Evolutionary conservation across 2,113 vertebrate species (phyloP).

Genomic region (Tangachromis dhanisi): DNA sequence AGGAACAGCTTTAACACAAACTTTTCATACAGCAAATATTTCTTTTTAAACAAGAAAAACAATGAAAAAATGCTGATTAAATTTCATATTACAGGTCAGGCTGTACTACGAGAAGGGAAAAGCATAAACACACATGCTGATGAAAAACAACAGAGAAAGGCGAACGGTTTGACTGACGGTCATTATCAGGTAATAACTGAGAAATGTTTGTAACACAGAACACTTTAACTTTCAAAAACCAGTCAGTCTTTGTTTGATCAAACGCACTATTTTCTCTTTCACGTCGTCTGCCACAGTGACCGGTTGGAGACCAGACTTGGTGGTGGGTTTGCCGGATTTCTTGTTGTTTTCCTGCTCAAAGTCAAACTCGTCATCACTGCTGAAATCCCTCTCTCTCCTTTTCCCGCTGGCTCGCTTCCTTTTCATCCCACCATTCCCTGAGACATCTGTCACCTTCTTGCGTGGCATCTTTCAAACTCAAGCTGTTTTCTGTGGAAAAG

Average conservation of each 20-base stretch:
- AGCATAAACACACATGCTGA: background rate
- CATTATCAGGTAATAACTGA: background rate
- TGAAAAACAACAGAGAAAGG: background rate
- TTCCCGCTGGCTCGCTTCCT: constrained; percentile 70
- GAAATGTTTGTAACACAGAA: background rate
- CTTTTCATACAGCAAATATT: background rate
- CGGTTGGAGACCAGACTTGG: constrained; percentile 72
- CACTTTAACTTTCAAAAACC: background rate
- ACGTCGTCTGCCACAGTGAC: constrained; percentile 81
- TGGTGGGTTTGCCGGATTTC: constrained; percentile 66
- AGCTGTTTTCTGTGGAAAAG: background rate
- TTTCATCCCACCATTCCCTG: constrained; percentile 72
- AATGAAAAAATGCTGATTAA: background rate
- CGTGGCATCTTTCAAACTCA: constrained; percentile 68
- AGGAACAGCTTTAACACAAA: background rate
- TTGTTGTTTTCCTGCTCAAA: constrained; percentile 78
- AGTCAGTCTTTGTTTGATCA: background rate
- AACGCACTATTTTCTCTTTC: constrained; percentile 85
- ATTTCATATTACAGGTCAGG: background rate
- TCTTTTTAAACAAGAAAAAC: background rate
- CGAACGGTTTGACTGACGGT: background rate
- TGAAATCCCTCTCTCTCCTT: constrained; percentile 76
- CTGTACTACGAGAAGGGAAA: background rate
- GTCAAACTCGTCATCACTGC: constrained; percentile 78
- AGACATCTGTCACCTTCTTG: constrained; percentile 76